Conservation (phyloP, 1,140 invertebrate genomes). For the Galendromus occidentalis region DNA sequence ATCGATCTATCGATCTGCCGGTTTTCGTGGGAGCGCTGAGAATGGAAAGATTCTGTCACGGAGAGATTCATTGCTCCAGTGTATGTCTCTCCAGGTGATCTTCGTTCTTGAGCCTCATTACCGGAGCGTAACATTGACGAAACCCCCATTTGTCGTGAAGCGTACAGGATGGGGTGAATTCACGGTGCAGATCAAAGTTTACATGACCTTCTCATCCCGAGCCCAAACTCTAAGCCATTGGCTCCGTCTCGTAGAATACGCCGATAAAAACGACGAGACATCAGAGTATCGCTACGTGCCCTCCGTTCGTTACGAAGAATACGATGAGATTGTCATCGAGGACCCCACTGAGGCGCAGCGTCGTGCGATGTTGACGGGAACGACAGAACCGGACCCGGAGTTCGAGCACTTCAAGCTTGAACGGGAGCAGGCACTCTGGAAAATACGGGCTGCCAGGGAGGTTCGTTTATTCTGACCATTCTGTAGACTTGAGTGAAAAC, state of each 20-base stretch:
- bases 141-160: neutral
- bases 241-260: neutral
- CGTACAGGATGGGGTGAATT: neutral
- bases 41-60: neutral
- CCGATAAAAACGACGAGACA: neutral
- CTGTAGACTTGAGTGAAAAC: no score
- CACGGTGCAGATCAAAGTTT: neutral
- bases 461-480: no score
- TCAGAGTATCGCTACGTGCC: neutral
- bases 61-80: neutral
- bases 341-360: neutral
- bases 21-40: neutral
- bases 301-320: neutral
- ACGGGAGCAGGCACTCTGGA: no score
- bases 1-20: neutral
- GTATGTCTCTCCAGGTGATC: neutral
- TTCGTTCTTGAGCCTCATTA: constrained; percentile 3
- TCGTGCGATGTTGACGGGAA: no score
- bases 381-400: no score
- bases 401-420: no score
- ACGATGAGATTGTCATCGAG: neutral
- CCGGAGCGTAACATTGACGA: neutral
- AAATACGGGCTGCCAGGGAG: no score
- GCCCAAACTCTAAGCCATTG: neutral
- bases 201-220: neutral